Base-by-base conservation (phyloP, 2,888 invertebrate genomes). In the Drosophila cognata region DNA sequence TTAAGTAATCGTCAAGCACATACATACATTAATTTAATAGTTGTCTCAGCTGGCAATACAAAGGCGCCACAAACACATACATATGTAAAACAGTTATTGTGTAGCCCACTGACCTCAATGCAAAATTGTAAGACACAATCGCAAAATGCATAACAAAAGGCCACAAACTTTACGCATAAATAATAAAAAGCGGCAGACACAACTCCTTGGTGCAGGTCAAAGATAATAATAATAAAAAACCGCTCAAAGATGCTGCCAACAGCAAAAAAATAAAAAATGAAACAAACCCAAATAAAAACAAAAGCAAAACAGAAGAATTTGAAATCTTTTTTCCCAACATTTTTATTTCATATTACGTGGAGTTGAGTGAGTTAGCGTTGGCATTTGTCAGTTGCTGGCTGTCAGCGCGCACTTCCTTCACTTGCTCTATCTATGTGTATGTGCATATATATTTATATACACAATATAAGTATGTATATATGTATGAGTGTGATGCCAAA, bases 341-440 rank as follows among this genome's bases (percentile, higher is more conserved):
- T 81, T 75, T 72, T 74, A 76, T 88, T 83, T 79, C 58, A 71
- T 75, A 75, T 79, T 84, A 74, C 79, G 79, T 65, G 59, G 68
- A 86, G 84, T 79, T 87, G 86, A 88, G 83, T 83, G 88, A 87
- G 86, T 87, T 87, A 89, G 83, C 84, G 79, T 73, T 88, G 88
- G 83, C 88, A 89, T 89, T 87, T 87, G 89, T 89, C 86, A 89
- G 89, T 83, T 79, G 79, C 62, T 81, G 72, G 69, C 83, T 88
- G 85, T 83, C 87, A 87, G 80, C 76, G 76, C 73, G 59, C 29
- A 81, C 79, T 86, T 84, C 84, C 81, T 70, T 58, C 61, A 63
- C 67, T 69, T 52, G 52, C 70, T 28, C 29, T 46, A 43, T 63
- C 28, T 71, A 55, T 65, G 33, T 59, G 16, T 48, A 2, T 50